These are phyloP conservation scores for Phoxinus dragarum DNA, from an alignment of 2,797 vertebrate genomes.

Conservation along the genomic window DNA sequence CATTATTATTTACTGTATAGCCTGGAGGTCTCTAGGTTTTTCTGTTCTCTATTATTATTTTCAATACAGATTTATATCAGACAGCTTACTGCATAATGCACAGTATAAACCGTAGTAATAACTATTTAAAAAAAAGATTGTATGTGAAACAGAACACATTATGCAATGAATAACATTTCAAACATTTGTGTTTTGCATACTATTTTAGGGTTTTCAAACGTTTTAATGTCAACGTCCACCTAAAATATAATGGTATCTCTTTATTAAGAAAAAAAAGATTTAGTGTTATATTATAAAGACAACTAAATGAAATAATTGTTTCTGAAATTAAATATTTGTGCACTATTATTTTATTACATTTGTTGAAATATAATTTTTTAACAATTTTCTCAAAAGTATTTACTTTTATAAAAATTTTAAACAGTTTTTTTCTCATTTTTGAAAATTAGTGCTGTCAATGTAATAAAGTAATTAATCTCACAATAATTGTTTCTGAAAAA, in stretches of 20 bases:
- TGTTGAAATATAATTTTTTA: background rate
- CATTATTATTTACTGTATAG: conserved; percentile 12
- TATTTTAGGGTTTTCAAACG: background rate
- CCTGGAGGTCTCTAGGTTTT: background rate
- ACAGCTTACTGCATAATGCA: background rate
- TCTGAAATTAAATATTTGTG: background rate
- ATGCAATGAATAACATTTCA: background rate
- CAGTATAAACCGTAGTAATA: background rate
- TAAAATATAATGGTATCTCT: background rate
- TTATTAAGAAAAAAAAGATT: background rate
- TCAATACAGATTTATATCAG: background rate
- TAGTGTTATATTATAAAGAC: background rate
- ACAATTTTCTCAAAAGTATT: background rate
- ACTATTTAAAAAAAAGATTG: background rate
- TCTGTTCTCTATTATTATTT: conserved; percentile 17
- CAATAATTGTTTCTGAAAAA: background rate
- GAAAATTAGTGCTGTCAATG: background rate
- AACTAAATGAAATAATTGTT: background rate
- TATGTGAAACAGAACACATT: background rate
- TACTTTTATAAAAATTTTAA: background rate
- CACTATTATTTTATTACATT: background rate
- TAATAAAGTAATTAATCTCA: background rate
- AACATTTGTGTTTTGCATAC: background rate
- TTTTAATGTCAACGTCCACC: background rate
- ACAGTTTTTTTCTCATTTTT: background rate